Evolutionary conservation across 1,140 invertebrate species (phyloP).

Genomic region (Tribolium madens): DNA sequence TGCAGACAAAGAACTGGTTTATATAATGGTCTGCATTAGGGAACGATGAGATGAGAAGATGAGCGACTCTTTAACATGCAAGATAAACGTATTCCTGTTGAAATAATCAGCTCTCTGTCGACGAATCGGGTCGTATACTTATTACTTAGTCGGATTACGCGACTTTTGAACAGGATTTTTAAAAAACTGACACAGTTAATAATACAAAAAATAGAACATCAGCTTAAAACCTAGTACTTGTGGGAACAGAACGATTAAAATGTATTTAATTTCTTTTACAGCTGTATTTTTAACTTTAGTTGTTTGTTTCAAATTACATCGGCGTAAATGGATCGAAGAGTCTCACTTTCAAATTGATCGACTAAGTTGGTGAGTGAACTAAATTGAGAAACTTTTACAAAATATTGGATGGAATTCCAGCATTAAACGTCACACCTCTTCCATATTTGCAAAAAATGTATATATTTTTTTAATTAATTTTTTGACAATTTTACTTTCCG

Average conservation of each 20-base stretch:
- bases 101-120: constrained; percentile 17
- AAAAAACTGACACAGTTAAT: neutral
- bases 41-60: constrained; percentile 27
- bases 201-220: neutral
- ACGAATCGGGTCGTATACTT: constrained; percentile 8
- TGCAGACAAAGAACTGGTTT: constrained; percentile 48
- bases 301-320: constrained; percentile 38
- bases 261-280: constrained; percentile 28
- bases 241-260: constrained; percentile 13
- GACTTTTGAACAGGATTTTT: neutral
- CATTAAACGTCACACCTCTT: constrained; percentile 41
- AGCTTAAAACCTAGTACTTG: constrained; percentile 9
- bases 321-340: constrained; percentile 38
- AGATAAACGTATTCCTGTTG: constrained; percentile 38
- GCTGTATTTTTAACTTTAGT: constrained; percentile 38
- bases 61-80: constrained; percentile 27
- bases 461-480: constrained; percentile 26
- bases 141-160: neutral
- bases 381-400: constrained; percentile 39
- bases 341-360: constrained; percentile 31
- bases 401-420: constrained; percentile 39
- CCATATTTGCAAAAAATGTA: too few species aligned
- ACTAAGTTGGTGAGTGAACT: constrained; percentile 37
- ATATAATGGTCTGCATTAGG: constrained; percentile 30
- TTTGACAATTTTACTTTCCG: constrained; percentile 13